Conservation (phyloP, 2,113 vertebrate genomes). For the Symphodus melops region DNA sequence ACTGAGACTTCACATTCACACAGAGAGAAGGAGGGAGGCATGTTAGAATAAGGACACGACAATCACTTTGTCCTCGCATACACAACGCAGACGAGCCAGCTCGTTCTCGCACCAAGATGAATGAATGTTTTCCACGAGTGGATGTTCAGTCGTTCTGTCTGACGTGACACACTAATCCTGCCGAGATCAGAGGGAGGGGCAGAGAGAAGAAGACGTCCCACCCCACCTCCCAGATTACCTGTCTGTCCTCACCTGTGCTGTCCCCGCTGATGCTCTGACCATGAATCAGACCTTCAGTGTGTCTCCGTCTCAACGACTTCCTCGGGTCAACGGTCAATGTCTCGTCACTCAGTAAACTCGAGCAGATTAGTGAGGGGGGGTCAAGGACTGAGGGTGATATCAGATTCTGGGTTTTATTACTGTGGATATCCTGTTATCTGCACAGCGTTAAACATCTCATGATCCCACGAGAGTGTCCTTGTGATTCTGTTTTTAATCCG, state of each 20-base stretch:
- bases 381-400: slow-evolving; percentile 42
- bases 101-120: too few relatives aligned
- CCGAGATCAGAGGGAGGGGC: slow-evolving; percentile 14
- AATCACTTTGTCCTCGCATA: too few relatives aligned
- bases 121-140: too few relatives aligned
- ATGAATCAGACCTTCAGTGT: slow-evolving; percentile 77
- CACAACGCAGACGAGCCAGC: too few relatives aligned
- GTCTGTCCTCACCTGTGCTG: slow-evolving; percentile 66
- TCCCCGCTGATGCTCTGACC: slow-evolving; percentile 62
- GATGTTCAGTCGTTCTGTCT: background rate
- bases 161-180: background rate
- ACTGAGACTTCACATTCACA: too few relatives aligned
- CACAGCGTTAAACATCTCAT: background rate
- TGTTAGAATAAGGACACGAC: too few relatives aligned
- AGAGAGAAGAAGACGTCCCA: slow-evolving; percentile 28
- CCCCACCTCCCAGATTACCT: slow-evolving; percentile 66
- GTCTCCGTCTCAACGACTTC: slow-evolving; percentile 81
- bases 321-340: slow-evolving; percentile 81
- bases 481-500: background rate
- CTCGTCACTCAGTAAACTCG: slow-evolving; percentile 68
- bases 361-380: slow-evolving; percentile 50
- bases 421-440: background rate
- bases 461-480: background rate
- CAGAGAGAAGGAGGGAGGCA: too few relatives aligned
- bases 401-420: slow-evolving; percentile 27